Conservation (phyloP, 1,140 invertebrate species). For the Aphelenchoides fujianensis region DNA sequence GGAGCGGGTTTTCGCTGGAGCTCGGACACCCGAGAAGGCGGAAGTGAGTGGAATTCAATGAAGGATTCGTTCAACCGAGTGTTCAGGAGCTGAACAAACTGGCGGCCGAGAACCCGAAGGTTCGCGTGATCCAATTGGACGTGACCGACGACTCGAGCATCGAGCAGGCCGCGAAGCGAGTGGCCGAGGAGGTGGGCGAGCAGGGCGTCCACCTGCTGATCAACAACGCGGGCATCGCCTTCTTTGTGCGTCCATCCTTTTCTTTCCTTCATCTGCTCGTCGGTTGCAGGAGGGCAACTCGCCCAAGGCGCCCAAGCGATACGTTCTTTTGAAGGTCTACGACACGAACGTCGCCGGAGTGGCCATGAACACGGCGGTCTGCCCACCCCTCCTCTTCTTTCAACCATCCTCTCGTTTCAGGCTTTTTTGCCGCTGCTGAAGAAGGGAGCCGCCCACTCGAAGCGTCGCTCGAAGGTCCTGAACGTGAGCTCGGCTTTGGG, state of each 20-base stretch:
- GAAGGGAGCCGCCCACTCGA: no score
- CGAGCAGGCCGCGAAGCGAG: neutral
- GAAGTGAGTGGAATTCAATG: no score
- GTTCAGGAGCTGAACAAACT: neutral
- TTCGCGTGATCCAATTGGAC: conserved; percentile 19
- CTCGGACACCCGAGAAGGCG: conserved; percentile 2
- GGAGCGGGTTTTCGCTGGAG: conserved; percentile 6
- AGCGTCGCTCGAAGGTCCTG: no score
- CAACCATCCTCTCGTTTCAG: no score
- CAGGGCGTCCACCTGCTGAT: conserved; percentile 6
- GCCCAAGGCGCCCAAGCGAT: neutral
- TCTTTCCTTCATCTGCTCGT: neutral
- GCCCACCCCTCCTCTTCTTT: no score
- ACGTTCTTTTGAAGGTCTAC: conserved; percentile 9
- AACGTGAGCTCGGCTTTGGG: no score
- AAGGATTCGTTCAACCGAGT: no score
- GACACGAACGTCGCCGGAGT: conserved; percentile 6
- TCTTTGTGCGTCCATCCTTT: neutral
- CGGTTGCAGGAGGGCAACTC: neutral
- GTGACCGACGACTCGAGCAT: neutral
- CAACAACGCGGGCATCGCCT: conserved; percentile 21
- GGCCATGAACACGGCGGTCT: neutral
- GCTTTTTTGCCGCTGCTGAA: no score
- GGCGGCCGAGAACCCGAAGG: neutral
- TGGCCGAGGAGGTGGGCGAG: neutral